Percentiles rank a stretch among this genome's conserved stretches.
Evolutionary conservation across 2,113 vertebrate species (phyloP).

Genomic region (Bubalus kerabau): DNA sequence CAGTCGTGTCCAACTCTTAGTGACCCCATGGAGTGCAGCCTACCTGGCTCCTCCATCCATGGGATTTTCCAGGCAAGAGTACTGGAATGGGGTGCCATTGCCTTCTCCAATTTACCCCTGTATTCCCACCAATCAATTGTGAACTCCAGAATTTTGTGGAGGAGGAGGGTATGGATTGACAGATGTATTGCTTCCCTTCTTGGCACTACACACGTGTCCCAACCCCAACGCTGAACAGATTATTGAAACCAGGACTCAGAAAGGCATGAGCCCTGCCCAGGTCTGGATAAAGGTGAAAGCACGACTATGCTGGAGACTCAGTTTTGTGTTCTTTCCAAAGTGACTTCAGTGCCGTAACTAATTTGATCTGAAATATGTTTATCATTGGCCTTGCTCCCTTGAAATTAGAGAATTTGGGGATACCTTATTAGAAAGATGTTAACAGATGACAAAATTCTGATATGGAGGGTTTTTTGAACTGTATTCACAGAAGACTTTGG

Average conservation of each 20-base stretch:
- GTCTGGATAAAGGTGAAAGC: background rate
- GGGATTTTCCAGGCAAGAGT: too few relatives aligned
- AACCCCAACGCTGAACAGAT: background rate
- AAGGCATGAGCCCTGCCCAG: background rate
- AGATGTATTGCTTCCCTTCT: background rate
- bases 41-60: too few relatives aligned
- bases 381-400: background rate
- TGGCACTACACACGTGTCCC: background rate
- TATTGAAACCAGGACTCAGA: background rate
- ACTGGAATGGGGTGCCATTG: too few relatives aligned
- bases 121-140: background rate
- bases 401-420: background rate
- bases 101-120: background rate
- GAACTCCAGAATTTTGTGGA: background rate
- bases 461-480: background rate
- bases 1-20: too few relatives aligned
- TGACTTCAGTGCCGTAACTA: background rate
- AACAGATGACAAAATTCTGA: background rate
- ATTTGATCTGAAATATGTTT: background rate
- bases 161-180: background rate
- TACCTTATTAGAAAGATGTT: background rate
- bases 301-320: background rate
- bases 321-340: background rate
- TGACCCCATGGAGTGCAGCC: too few relatives aligned
- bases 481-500: background rate